phyloP scores from a whole-genome alignment of 2,113 vertebrate genomes.

The Callaeas wilsoni region DNA sequence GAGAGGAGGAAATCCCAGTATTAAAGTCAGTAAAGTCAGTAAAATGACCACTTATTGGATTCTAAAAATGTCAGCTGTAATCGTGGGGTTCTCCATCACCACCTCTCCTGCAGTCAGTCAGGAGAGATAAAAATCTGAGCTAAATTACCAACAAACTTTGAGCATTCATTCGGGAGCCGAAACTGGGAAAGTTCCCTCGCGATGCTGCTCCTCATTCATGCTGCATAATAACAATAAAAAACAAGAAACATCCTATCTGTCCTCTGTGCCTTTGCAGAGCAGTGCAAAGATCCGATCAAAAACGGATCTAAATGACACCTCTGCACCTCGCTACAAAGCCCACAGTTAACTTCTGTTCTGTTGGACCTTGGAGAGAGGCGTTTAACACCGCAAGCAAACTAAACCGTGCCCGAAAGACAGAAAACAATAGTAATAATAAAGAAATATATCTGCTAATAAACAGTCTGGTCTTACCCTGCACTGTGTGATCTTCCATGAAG shows the following conservation, averaged over 20 bases:
- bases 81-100: not conserved
- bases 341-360: conserved; percentile 7
- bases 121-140: conserved; percentile 25
- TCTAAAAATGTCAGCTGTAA: conserved; percentile 9
- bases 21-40: not conserved
- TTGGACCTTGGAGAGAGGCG: conserved; percentile 23
- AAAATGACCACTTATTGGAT: not conserved
- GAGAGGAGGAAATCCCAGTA: not conserved
- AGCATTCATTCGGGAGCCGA: not conserved
- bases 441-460: not conserved
- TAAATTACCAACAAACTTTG: conserved; percentile 47
- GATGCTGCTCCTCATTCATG: not conserved
- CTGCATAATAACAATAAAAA: not conserved
- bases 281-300: not conserved
- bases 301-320: not conserved
- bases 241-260: not conserved
- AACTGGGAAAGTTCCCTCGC: conserved; percentile 18
- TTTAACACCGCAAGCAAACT: not conserved
- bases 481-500: conserved; percentile 92
- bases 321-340: not conserved
- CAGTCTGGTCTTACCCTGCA: conserved; percentile 85
- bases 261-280: not conserved
- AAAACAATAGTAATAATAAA: not conserved
- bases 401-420: not conserved
- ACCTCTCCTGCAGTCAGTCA: not conserved